Base-by-base conservation (phyloP, 2,888 invertebrate species). In the Campoplex capitator region DNA sequence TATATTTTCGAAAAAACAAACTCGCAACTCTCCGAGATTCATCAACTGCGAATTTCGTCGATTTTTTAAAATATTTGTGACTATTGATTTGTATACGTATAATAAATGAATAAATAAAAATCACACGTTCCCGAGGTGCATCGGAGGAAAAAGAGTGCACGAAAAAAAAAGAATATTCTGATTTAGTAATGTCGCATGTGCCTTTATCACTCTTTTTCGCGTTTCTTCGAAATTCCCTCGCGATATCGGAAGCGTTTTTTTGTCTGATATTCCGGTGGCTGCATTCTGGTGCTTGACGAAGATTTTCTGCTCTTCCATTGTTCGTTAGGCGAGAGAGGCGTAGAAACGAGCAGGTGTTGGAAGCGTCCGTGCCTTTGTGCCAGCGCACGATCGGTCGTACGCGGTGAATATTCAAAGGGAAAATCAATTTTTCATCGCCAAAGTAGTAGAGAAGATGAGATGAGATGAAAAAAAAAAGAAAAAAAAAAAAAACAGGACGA, bases 391-490 rank as follows among this genome's bases (percentile, higher is more conserved):
- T 84, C 81, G 83, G 83, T 77, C 86, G 65, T 75, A 76, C 54
- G 58, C 54, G 58, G 45, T 85, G 80, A 76, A 87, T 83, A 85
- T 85, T 80, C 83, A 85, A 83, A 85, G 79, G 71, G 76, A 85
- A 85, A 85, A 83, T 87, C 87, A 87, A 85, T 84, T 87, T 85
- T 87, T 87, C 83, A 87, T 83, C 85, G 71, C 56, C 67, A 70
- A 82, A 77, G 78, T 51, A 62, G 54, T 48, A 62, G 45, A 48
- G 35, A 56, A 71, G 83, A 48, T 16, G 45, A 70, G 71, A 54
- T 54, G 73, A 81, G 67, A 42, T 62, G 76, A 13, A 35, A 65
- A 38, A 65, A 48, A 65, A 58, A 58, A 28, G 45, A 65, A 45
- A 51, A 70, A 58, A 28, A 32, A 28, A 70, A 51, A 58, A 58